phyloP scores from a whole-genome alignment of 2,797 vertebrate genomes.

The Eospalax fontanierii region DNA sequence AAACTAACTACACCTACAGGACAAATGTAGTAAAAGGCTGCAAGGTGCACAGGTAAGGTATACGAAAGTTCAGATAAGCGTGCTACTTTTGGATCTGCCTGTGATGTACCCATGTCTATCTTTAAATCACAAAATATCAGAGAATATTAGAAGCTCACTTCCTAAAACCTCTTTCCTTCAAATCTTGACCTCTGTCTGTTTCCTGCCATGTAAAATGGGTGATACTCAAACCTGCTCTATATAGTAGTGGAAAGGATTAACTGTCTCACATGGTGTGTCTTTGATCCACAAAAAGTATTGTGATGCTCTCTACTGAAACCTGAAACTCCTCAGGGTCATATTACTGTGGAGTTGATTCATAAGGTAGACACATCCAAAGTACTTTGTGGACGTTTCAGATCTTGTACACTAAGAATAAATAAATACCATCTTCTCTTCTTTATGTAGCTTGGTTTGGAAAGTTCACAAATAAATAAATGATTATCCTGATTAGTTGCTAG shows the following conservation, averaged over 20 bases:
- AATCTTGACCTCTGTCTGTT: not conserved
- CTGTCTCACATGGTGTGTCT: not conserved
- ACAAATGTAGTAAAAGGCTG: not conserved
- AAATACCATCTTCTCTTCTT: not conserved
- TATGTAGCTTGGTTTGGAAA: not conserved
- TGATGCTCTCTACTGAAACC: not conserved
- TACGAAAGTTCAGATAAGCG: not conserved
- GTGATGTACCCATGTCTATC: not conserved
- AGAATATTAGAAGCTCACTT: slow-evolving; percentile 36
- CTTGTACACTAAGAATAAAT: not conserved
- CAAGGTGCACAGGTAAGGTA: not conserved
- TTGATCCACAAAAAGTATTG: not conserved
- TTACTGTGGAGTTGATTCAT: not conserved
- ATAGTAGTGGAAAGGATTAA: not conserved
- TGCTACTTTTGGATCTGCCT: slow-evolving; percentile 37
- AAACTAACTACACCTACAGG: slow-evolving; percentile 15
- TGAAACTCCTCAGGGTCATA: not conserved
- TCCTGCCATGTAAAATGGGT: slow-evolving; percentile 15
- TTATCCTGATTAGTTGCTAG: not conserved
- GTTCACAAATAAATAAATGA: not conserved
- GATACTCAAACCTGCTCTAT: not conserved
- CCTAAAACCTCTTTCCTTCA: slow-evolving; percentile 29
- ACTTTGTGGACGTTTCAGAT: not conserved
- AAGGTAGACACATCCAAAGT: not conserved
- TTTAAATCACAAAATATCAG: slow-evolving; percentile 32